Evolutionary conservation across 1,140 invertebrate genomes (phyloP).

Genomic region (Homarus americanus): DNA sequence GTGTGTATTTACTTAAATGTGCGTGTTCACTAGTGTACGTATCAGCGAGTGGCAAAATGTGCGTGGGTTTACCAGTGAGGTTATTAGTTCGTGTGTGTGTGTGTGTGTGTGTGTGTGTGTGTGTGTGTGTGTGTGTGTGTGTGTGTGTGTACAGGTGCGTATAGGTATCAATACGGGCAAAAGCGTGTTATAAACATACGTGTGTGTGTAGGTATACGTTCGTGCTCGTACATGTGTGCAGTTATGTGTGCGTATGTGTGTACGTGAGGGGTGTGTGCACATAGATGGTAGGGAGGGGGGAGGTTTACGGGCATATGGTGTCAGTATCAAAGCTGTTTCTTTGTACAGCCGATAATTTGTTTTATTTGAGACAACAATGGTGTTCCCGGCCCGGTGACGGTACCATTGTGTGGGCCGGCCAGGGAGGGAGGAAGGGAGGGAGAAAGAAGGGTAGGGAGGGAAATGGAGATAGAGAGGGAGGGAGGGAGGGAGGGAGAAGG

Average conservation of each 20-base stretch:
- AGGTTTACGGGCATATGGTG: constrained; percentile 38
- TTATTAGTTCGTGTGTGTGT: no score
- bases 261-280: neutral
- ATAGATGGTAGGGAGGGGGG: neutral
- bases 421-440: neutral
- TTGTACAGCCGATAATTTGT: constrained; percentile 57
- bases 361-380: constrained; percentile 58
- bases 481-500: neutral
- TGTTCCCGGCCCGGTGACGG: constrained; percentile 2
- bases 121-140: constrained; percentile 4
- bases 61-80: no score
- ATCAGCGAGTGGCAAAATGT: no score
- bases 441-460: neutral
- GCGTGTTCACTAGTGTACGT: no score
- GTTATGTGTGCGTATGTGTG: neutral
- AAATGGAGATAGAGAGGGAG: constrained; percentile 10
- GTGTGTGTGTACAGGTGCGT: constrained; percentile 18
- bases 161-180: constrained; percentile 8
- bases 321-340: constrained; percentile 59
- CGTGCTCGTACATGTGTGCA: neutral
- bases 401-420: constrained; percentile 8
- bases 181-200: neutral
- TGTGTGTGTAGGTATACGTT: constrained; percentile 7
- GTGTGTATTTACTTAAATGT: no score
- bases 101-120: constrained; percentile 10